Conservation (phyloP, 2,797 vertebrate species). For the Tamandua tetradactyla region DNA sequence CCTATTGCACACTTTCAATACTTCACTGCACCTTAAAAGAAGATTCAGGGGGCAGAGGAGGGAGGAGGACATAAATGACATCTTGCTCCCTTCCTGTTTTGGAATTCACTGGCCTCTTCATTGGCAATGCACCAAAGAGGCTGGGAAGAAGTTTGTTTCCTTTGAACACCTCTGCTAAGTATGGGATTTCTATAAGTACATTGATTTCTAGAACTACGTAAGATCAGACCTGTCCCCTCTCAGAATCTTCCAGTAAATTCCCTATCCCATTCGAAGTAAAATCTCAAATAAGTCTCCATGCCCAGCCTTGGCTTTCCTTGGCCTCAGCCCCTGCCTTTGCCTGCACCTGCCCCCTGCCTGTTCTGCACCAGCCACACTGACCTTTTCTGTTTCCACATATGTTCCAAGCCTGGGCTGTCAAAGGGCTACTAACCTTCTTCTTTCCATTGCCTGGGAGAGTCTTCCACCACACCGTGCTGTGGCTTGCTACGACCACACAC, state of each 20-base stretch:
- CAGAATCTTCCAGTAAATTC: neutral
- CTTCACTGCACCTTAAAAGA: no score
- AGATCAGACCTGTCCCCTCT: neutral
- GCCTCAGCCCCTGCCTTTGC: neutral
- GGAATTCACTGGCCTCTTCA: neutral
- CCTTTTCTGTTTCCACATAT: neutral
- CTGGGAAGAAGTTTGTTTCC: neutral
- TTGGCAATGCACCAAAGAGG: neutral
- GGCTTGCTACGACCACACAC: neutral
- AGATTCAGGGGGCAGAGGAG: neutral
- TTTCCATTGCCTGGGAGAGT: neutral
- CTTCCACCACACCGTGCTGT: neutral
- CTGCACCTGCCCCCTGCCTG: neutral
- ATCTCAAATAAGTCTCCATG: neutral
- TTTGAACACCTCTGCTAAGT: neutral
- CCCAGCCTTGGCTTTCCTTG: neutral
- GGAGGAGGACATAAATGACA: fast-evolving
- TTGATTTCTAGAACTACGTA: neutral
- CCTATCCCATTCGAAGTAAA: neutral
- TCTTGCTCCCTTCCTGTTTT: neutral
- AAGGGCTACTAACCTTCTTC: neutral
- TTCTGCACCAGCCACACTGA: neutral
- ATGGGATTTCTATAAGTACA: neutral
- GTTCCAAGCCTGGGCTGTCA: neutral
- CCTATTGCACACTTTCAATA: neutral